Percentiles rank a stretch among this genome's conserved stretches.
phyloP scores from a whole-genome alignment of 2,888 invertebrate genomes.

The Drosophila yooni region DNA sequence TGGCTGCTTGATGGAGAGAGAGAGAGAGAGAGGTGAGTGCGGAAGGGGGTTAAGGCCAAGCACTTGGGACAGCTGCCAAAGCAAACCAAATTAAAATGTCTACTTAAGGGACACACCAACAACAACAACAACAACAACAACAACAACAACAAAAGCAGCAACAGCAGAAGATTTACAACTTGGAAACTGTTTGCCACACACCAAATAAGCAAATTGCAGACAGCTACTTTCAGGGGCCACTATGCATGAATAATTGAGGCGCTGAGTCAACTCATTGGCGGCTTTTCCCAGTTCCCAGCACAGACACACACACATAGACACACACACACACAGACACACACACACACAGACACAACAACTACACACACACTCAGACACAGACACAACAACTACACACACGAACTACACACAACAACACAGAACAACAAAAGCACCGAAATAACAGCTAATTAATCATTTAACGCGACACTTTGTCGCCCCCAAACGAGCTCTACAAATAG shows the following conservation, averaged over 20 bases:
- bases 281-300: conserved; percentile 62
- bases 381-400: conserved; percentile 7
- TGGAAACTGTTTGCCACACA: conserved; percentile 11
- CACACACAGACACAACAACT: not conserved
- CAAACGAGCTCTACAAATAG: conserved; percentile 35
- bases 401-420: not conserved
- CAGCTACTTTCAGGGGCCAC: conserved; percentile 24
- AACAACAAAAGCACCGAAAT: conserved; percentile 22
- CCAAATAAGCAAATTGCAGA: conserved; percentile 28
- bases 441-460: conserved; percentile 69
- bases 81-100: conserved; percentile 45
- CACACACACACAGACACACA: conserved; percentile 4
- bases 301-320: conserved; percentile 2
- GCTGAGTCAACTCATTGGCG: conserved; percentile 70
- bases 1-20: conserved; percentile 7
- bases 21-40: not conserved
- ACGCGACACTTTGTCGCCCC: conserved; percentile 33
- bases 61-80: conserved; percentile 45
- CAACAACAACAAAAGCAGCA: not conserved
- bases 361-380: conserved; percentile 2
- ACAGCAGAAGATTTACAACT: conserved; percentile 5
- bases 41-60: not conserved
- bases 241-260: conserved; percentile 63
- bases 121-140: not conserved
- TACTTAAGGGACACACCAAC: conserved; percentile 28